Evolutionary conservation across 53 echinoderm and acorn worm species (phyloP).

Genomic region (Echinometra lucunter): DNA sequence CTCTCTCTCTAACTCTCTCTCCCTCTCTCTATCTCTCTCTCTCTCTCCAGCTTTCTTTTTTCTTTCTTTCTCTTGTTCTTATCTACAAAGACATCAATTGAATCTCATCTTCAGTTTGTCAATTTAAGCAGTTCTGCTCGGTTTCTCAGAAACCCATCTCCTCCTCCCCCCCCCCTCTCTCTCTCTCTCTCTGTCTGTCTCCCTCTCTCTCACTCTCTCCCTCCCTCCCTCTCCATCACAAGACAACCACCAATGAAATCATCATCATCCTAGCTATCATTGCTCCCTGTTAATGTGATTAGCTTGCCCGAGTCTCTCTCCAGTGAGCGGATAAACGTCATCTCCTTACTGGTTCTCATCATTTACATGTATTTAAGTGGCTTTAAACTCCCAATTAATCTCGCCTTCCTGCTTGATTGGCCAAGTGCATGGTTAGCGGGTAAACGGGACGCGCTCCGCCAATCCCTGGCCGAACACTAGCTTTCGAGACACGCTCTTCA

Average conservation of each 20-base stretch:
- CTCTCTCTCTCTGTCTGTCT: neutral
- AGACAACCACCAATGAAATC: neutral
- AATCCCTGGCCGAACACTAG: slow-evolving; percentile 6
- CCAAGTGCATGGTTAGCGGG: slow-evolving; percentile 53
- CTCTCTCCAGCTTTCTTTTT: neutral
- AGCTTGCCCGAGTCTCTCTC: slow-evolving; percentile 58
- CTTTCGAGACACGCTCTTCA: slow-evolving; percentile 33
- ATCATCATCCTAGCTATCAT: slow-evolving; percentile 27
- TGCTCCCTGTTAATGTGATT: slow-evolving; percentile 63
- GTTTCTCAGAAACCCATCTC: too few species aligned
- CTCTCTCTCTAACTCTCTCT: too few species aligned
- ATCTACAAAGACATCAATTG: neutral
- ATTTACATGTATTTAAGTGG: slow-evolving; percentile 73
- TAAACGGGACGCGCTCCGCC: neutral
- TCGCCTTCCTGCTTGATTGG: slow-evolving; percentile 59
- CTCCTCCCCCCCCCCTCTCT: neutral
- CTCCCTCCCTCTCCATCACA: neutral
- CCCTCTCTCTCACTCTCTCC: slow-evolving; percentile 7
- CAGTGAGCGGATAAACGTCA: slow-evolving; percentile 71
- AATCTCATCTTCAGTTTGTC: neutral
- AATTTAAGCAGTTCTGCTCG: neutral
- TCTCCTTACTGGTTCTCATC: slow-evolving; percentile 55
- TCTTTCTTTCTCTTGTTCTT: neutral
- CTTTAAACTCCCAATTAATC: slow-evolving; percentile 70
- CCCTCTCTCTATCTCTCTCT: neutral